phyloP scores from a whole-genome alignment of 64 coral and sea anemone species.

The Stylophora pistillata region DNA sequence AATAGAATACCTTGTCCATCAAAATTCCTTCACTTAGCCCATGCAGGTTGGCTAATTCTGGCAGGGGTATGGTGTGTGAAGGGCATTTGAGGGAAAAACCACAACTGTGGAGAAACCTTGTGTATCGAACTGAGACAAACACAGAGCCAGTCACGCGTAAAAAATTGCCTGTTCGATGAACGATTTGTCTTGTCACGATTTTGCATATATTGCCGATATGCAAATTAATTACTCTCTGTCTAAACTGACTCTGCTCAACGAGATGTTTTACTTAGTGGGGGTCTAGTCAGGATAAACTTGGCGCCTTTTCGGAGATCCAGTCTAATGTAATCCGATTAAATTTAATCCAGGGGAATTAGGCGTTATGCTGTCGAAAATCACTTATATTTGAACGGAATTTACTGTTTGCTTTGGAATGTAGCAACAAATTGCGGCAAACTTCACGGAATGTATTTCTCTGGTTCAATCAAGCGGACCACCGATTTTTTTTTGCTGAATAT shows the following conservation, averaged over 20 bases:
- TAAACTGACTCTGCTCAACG: not conserved
- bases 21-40: slow-evolving; percentile 12
- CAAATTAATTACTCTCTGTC: not conserved
- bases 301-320: not conserved
- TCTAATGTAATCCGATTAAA: too few relatives aligned
- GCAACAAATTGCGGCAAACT: too few relatives aligned
- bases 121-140: slow-evolving; percentile 20
- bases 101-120: slow-evolving; percentile 9
- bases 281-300: not conserved
- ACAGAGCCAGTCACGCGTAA: slow-evolving; percentile 28
- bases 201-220: not conserved
- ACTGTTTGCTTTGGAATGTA: too few relatives aligned
- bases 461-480: too few relatives aligned
- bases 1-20: slow-evolving; percentile 5
- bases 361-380: too few relatives aligned
- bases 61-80: not conserved
- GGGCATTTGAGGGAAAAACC: not conserved
- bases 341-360: too few relatives aligned
- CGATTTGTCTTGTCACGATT: slow-evolving; percentile 15
- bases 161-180: slow-evolving; percentile 13
- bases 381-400: too few relatives aligned
- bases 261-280: not conserved
- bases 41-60: not conserved
- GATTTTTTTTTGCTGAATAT: too few relatives aligned
- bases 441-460: too few relatives aligned